Percentiles rank a stretch among this genome's conserved stretches.
Conservation (phyloP, 2,888 invertebrate genomes). For the Heliconius ethilla region DNA sequence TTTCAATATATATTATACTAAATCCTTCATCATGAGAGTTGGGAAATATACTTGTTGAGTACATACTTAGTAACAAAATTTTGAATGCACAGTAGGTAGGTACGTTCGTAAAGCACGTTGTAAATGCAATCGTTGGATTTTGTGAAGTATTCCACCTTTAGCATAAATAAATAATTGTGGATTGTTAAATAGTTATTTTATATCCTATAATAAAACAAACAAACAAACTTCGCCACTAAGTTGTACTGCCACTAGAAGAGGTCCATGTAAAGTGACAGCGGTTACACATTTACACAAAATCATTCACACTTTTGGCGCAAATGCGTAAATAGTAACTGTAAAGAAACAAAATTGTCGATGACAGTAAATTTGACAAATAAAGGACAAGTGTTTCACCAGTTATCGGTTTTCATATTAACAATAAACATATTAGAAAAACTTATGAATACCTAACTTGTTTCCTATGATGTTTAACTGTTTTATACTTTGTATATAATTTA, state of each 20-base stretch:
- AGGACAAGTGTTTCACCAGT: constrained; percentile 1
- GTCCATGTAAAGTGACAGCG: constrained; percentile 28
- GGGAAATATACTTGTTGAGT: constrained; percentile 7
- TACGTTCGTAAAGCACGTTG: background rate
- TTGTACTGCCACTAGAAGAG: constrained; percentile 16
- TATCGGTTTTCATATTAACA: background rate
- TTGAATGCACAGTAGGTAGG: background rate
- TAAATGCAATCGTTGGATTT: background rate
- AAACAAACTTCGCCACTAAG: constrained; percentile 19
- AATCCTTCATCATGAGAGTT: constrained; percentile 11
- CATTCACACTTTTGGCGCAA: constrained; percentile 40
- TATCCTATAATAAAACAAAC: background rate
- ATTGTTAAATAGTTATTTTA: background rate
- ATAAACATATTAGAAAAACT: constrained; percentile 1
- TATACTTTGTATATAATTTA: constrained; percentile 3
- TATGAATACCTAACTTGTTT: background rate
- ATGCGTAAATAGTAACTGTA: constrained; percentile 32
- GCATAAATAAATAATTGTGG: background rate
- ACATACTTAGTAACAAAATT: constrained; percentile 27
- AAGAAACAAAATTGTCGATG: constrained; percentile 19
- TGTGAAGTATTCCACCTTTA: background rate
- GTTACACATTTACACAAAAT: constrained; percentile 30
- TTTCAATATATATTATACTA: background rate
- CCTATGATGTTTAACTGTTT: constrained; percentile 2
- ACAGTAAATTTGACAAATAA: constrained; percentile 7